Conservation (phyloP, 2,113 vertebrate species). For the Hippocampus barbouri region DNA sequence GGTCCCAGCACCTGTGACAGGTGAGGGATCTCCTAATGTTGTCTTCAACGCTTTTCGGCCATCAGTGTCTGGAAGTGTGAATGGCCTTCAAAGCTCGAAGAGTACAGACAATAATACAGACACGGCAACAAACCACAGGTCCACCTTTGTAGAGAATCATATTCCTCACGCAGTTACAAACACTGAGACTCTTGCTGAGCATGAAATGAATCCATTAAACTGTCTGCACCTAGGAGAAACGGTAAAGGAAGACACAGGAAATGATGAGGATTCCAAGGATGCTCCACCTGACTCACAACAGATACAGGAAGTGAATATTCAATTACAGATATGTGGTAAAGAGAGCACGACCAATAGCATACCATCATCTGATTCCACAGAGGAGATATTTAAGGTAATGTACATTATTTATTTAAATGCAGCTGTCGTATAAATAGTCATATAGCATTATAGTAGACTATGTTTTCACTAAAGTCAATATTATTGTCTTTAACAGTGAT, state of each 20-base stretch:
- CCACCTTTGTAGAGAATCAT: constrained; percentile 58
- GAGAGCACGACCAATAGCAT: constrained; percentile 55
- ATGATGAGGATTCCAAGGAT: constrained; percentile 67
- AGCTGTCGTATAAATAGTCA: constrained; percentile 14
- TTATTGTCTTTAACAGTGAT: constrained; percentile 28
- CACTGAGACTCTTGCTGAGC: constrained; percentile 22
- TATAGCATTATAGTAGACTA: neutral
- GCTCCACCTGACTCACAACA: constrained; percentile 48
- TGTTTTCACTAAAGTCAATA: neutral
- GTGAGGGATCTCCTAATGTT: constrained; percentile 55
- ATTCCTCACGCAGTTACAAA: constrained; percentile 16
- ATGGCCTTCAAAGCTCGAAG: constrained; percentile 48
- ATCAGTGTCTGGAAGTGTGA: constrained; percentile 49
- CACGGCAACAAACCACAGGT: constrained; percentile 45
- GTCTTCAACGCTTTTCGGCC: constrained; percentile 61
- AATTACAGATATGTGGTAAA: constrained; percentile 60
- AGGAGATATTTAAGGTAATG: constrained; percentile 72
- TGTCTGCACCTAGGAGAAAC: constrained; percentile 49
- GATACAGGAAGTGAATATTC: constrained; percentile 48
- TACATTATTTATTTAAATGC: neutral
- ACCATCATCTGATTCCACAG: constrained; percentile 57
- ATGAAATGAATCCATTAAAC: constrained; percentile 33
- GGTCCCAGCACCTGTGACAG: constrained; percentile 45
- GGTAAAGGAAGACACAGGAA: constrained; percentile 57
- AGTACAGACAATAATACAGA: constrained; percentile 34